These are phyloP conservation scores for Hyaena hyaena DNA, from an alignment of 2,113 vertebrate species.

Conservation along the genomic window DNA sequence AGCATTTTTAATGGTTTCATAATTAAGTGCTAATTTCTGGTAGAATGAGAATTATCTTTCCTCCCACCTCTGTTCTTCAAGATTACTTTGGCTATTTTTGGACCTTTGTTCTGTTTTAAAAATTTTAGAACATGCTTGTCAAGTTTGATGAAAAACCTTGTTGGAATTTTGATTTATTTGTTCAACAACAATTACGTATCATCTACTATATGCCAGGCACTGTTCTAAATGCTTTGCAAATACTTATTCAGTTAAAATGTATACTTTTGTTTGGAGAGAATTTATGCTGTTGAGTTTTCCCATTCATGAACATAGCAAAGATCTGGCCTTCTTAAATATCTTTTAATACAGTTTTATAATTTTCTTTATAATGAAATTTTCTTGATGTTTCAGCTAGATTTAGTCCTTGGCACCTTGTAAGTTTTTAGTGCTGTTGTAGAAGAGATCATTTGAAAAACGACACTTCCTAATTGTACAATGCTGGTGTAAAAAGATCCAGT, in stretches of 20 bases:
- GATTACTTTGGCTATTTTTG: slow-evolving; percentile 67
- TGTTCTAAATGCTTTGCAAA: slow-evolving; percentile 42
- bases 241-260: not conserved
- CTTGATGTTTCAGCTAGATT: not conserved
- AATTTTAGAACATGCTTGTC: slow-evolving; percentile 59
- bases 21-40: slow-evolving; percentile 55
- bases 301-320: not conserved
- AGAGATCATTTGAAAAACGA: not conserved
- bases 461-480: not conserved
- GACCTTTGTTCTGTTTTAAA: slow-evolving; percentile 48
- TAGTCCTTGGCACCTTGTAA: not conserved
- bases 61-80: slow-evolving; percentile 60
- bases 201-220: slow-evolving; percentile 18
- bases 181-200: slow-evolving; percentile 60
- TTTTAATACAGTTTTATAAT: not conserved
- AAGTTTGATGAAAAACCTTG: slow-evolving; percentile 30
- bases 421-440: not conserved
- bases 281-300: not conserved
- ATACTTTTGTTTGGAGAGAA: slow-evolving; percentile 3
- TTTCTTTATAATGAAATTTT: not conserved
- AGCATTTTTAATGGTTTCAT: slow-evolving; percentile 56
- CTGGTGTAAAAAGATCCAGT: not conserved
- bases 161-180: slow-evolving; percentile 71
- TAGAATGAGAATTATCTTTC: slow-evolving; percentile 22
- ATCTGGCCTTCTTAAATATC: not conserved